Conservation (phyloP, 2,797 vertebrate genomes). For the Aldrovandia affinis region DNA sequence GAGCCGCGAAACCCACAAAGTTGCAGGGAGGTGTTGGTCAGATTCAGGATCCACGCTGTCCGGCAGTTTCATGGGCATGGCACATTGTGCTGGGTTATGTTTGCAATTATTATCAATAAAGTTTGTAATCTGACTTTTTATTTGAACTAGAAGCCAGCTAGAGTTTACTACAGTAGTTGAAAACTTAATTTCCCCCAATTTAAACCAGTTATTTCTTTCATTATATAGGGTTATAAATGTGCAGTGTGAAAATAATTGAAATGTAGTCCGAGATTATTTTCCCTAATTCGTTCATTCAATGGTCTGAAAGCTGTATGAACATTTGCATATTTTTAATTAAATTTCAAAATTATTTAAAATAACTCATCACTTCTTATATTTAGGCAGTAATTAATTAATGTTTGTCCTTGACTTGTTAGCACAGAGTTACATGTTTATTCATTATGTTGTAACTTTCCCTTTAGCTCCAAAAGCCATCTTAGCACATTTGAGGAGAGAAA, state of each 20-base stretch:
- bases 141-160: neutral
- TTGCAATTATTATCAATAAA: constrained; percentile 54
- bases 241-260: constrained; percentile 62
- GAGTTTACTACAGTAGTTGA: neutral
- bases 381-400: constrained; percentile 64
- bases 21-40: too few relatives aligned
- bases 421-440: constrained; percentile 60
- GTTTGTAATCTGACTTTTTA: constrained; percentile 43
- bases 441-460: constrained; percentile 49
- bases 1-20: too few relatives aligned
- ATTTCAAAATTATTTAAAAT: constrained; percentile 61
- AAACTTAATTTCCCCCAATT: constrained; percentile 7
- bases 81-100: constrained; percentile 24
- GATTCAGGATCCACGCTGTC: too few relatives aligned
- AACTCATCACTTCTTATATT: constrained; percentile 64
- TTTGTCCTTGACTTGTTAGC: constrained; percentile 62
- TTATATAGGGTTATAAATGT: constrained; percentile 46
- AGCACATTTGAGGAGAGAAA: constrained; percentile 1
- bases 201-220: constrained; percentile 24
- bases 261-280: constrained; percentile 63
- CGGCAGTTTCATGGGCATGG: too few relatives aligned
- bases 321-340: constrained; percentile 83
- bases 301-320: constrained; percentile 59
- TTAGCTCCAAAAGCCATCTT: neutral
- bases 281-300: constrained; percentile 67